These are phyloP conservation scores for Campopleginae sp. DNA, from an alignment of 2,888 invertebrate genomes.

Conservation along the genomic window DNA sequence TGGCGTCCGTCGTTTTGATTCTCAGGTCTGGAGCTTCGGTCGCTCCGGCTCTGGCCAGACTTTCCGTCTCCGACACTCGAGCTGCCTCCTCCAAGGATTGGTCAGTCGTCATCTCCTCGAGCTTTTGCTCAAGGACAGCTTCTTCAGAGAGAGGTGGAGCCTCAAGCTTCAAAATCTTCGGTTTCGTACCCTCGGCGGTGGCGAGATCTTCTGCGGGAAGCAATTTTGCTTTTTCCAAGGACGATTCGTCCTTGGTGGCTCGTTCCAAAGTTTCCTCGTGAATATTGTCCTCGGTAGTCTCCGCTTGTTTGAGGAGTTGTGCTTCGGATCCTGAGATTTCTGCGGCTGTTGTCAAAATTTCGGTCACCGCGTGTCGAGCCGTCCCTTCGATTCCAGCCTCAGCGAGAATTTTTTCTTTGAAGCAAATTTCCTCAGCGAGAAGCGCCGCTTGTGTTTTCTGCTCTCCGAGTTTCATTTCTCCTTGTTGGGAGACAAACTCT, in stretches of 20 bases:
- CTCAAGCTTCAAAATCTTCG: slow-evolving; percentile 40
- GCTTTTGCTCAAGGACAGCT: slow-evolving; percentile 34
- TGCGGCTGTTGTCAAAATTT: slow-evolving; percentile 36
- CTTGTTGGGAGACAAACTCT: slow-evolving; percentile 6
- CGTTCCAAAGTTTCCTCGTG: slow-evolving; percentile 46
- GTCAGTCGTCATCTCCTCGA: slow-evolving; percentile 39
- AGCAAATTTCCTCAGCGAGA: slow-evolving; percentile 23
- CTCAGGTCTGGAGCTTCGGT: slow-evolving; percentile 51
- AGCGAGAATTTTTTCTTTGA: slow-evolving; percentile 26
- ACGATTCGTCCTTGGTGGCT: slow-evolving; percentile 24
- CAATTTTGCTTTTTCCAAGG: slow-evolving; percentile 25
- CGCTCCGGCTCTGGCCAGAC: slow-evolving; percentile 25
- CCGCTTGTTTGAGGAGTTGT: slow-evolving; percentile 35
- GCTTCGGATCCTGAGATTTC: slow-evolving; percentile 40
- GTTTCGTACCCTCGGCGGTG: slow-evolving; percentile 18
- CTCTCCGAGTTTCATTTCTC: slow-evolving; percentile 12
- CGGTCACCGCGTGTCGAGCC: slow-evolving; percentile 44
- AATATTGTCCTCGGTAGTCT: slow-evolving; percentile 11
- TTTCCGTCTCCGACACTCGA: slow-evolving; percentile 23
- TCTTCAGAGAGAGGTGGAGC: slow-evolving; percentile 39
- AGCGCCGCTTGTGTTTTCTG: slow-evolving; percentile 21
- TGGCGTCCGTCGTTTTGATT: slow-evolving; percentile 70
- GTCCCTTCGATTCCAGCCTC: slow-evolving; percentile 31
- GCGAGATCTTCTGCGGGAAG: slow-evolving; percentile 38
- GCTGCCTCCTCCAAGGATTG: slow-evolving; percentile 34